Evolutionary conservation across 2,888 invertebrate species (phyloP), one percentile per base, ranked within the genome.

Genomic region (Noctua pronuba): DNA sequence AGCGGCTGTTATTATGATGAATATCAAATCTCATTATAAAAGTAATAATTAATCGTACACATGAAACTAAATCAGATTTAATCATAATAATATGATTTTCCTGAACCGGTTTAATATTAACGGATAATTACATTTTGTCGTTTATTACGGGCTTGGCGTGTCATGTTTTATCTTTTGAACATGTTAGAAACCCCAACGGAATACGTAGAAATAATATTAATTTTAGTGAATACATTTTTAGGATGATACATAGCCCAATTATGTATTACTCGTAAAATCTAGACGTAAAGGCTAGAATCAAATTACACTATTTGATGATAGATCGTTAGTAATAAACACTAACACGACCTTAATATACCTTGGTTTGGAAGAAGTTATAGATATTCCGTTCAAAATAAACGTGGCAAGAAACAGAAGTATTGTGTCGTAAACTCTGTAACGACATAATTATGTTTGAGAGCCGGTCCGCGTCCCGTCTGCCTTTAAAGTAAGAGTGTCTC

Each of bases 51-150:
- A 58, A 66, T 66, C 2, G 7, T 10, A 11, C 24, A 66, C 44
- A 52, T 60, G n/a, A 38, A 83, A 79, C 18, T 24, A 55, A 65
- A 55, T 13, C 13, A 66, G 24, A 67, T 46, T 55, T 64, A 46
- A 77, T 80, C 31, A 49, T 55, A 28, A 35, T 49, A 21, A 21
- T 5, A 11, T 38, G 60, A 75, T 49, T 76, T 52, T 68, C 31
- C 67, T 67, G 66, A 52, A 16, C 78, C 18, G 4, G n/a, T 55
- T 64, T 77, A 46, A 28, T 75, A 60, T 62, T 76, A 38, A n/a
- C 44, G 28, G 44, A 24, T 62, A 62, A 67, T 64, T 64, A 77
- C 31, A 28, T 55, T 80, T 28, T n/a, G 24, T 16, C 24, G 13
- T 71, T 28, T 71, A 72, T 72, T 71, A 67, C 62, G 46, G 0